Evolutionary conservation across 1,140 invertebrate genomes (phyloP), one percentile per base, ranked within the genome.

Genomic region (Tribolium castaneum): DNA sequence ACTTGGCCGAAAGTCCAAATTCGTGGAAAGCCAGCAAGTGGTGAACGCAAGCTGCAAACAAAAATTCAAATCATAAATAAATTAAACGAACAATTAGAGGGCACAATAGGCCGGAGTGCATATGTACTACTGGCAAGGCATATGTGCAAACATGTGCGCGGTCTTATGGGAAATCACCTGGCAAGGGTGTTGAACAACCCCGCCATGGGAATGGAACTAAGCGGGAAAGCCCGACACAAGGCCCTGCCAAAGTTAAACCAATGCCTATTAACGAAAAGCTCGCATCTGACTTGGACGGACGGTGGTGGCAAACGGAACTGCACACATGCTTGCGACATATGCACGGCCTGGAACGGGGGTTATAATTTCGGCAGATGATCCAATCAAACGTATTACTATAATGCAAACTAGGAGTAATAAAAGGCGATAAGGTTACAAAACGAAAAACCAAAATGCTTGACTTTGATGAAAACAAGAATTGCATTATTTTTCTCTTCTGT

Each of bases 91-190:
- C 82, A 84, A 84, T 84, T 84, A 84, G 80, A 80, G 74, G 66
- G 80, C 73, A 84, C 81, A 84, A 83, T 82, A 74, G 82, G 66
- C 25, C 59, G 71, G 56, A 79, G 77, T 80, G 79, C 81, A 83
- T 80, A 80, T 78, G 79, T 73, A 78, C 70, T 73, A 78, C 70
- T 79, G 75, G 73, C 72, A 79, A 75, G 82, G 81, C 83, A 84
- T 84, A 82, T 83, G 82, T 83, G 83, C 84, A 86, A 85, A 85
- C 85, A 86, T 86, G 85, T 86, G 85, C 84, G 79, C 78, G 83
- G 84, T 86, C 85, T 86, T 86, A 85, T 86, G 85, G 85, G 85
- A 86, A 86, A 86, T 86, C 85, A 86, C 85, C 85, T 86, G 85
- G 85, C 81, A 82, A 84, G 82, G 83, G 80, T 81, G 81, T 80